Base-by-base conservation (phyloP, 2,888 invertebrate species). In the Ophion ventricosus region DNA sequence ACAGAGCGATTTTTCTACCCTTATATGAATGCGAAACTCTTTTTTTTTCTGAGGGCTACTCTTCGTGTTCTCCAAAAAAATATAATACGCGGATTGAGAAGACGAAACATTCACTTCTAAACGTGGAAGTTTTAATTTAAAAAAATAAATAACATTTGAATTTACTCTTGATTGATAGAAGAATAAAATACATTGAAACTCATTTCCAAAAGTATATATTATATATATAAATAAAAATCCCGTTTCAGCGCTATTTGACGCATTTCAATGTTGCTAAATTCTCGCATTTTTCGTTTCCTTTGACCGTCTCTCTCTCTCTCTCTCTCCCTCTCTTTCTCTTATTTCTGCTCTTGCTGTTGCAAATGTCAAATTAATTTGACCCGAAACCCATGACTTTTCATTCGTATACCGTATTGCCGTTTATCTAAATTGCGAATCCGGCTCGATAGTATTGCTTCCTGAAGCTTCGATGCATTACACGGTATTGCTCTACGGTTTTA, bases 381-480 rank as follows among this genome's bases (percentile, higher is more conserved):
- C 56, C 64, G 20, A 25, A 57, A 63, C 43, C 49, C 80, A 66
- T 80, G 67, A 77, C 75, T 80, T 83, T 83, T 77, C 76, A 67
- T 66, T 73, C 26, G 63, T 69, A 56, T 61, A 61, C 59, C 0
- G 61, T n/a, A n/a, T 26, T 64, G 69, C 69, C 73, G 57, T 84
- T 80, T 77, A 77, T 84, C 77, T 78, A 64, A 74, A 78, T 81
- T 77, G 64, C 63, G 63, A 80, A 84, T 77, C 76, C 54, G 73
- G 59, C 56, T 49, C 67, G 76, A 80, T 73, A 77, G 59, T 66
- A 83, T 73, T 77, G 56, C 56, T 67, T 23, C 57, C 59, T 43
- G 57, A 77, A 74, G 77, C 84, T 80, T 80, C 63, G 74, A 80
- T n/a, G 69, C 64, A 61, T 78, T 74, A 74, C 78, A 74, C 69